Evolutionary conservation across 2,113 vertebrate species (phyloP).

Genomic region (Hirundichthys speculiger): DNA sequence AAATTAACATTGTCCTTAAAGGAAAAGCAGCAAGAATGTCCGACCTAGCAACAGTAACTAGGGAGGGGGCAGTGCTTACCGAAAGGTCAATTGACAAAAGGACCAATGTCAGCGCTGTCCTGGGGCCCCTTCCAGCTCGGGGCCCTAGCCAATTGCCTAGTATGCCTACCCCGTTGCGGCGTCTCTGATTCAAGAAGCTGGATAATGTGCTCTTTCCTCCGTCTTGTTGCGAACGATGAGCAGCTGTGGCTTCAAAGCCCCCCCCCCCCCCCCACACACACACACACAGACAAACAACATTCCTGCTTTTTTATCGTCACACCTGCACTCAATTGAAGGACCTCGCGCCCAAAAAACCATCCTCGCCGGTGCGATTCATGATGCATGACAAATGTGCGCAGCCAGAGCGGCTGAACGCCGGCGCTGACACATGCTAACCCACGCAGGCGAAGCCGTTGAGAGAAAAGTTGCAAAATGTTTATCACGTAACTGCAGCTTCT

Average conservation of each 20-base stretch:
- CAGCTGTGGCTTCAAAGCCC: no score
- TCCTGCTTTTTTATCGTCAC: neutral
- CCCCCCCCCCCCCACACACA: conserved; percentile 13
- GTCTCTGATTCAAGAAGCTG: conserved; percentile 50
- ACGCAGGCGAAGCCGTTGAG: neutral
- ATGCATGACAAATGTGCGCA: conserved; percentile 7
- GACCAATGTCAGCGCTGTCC: no score
- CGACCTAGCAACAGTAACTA: no score
- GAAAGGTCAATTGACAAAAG: no score
- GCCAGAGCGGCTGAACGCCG: neutral
- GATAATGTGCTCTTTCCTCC: conserved; percentile 40
- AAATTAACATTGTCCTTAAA: no score
- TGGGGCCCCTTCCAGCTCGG: no score
- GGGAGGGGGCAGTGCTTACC: no score
- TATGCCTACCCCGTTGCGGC: no score
- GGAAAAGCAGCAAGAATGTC: no score
- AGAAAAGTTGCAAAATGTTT: neutral
- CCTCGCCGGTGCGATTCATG: conserved; percentile 5
- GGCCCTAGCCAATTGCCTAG: no score
- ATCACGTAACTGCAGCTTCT: neutral
- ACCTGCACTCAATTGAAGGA: conserved; percentile 3
- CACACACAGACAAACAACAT: no score
- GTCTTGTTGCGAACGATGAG: conserved; percentile 63
- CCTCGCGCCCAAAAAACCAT: conserved; percentile 19
- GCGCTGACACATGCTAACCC: conserved; percentile 8